These are phyloP conservation scores for Harpalus rubripes DNA, from an alignment of 2,888 invertebrate genomes.

Conservation along the genomic window DNA sequence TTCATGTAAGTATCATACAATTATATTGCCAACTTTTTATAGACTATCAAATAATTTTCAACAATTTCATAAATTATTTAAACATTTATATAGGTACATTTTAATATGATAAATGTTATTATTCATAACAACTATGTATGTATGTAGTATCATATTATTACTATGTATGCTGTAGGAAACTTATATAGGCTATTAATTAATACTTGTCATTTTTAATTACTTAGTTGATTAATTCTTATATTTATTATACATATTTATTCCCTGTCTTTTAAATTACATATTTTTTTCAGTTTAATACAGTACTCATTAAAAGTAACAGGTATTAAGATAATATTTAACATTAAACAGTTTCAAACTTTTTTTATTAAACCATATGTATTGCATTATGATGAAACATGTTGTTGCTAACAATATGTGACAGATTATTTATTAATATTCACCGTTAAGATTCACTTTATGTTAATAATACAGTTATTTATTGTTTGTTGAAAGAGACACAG, in stretches of 20 bases:
- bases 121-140: too few relatives aligned
- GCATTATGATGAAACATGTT: neutral
- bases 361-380: neutral
- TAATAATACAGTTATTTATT: constrained; percentile 32
- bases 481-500: constrained; percentile 29
- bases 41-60: neutral
- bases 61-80: neutral
- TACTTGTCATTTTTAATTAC: too few relatives aligned
- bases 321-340: neutral
- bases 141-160: too few relatives aligned
- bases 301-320: constrained; percentile 18
- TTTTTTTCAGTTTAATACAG: neutral
- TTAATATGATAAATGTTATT: neutral
- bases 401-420: neutral
- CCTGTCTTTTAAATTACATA: neutral
- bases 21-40: neutral
- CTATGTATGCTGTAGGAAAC: too few relatives aligned
- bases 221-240: constrained; percentile 3
- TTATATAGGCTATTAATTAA: too few relatives aligned
- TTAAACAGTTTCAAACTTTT: constrained; percentile 10
- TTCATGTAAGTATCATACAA: neutral
- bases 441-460: constrained; percentile 48
- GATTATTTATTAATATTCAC: constrained; percentile 36
- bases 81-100: neutral
- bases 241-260: neutral